Evolutionary conservation across 2,113 vertebrate species (phyloP), one percentile per base, ranked within the genome.

Genomic region (Podarcis cretensis): DNA sequence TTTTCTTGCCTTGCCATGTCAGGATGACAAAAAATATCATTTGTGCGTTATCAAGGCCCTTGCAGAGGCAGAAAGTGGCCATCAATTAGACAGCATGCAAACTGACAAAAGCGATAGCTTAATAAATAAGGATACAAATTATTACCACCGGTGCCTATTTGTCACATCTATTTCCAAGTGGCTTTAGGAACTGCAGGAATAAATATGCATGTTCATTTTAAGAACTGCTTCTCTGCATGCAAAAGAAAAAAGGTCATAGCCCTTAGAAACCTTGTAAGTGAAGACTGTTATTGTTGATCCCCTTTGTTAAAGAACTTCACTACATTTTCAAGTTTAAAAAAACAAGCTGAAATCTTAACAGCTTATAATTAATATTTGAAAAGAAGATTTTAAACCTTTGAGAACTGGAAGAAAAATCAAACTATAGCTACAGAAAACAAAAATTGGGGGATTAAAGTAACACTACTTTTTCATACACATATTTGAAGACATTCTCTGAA

Each of bases 31-130:
- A 93, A 89, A 12, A 86, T 0, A 35, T 88, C 63, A 86, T 94
- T 89, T 87, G 77, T 84, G 35, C 35, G 32, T 3, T 82, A 84
- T 78, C 91, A 89, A 86, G 37, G 80, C 89, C 87, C 84, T 68
- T 91, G 86, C 81, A 91, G 90, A 83, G 89, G 87, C 86, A 92
- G 90, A 40, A 89, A 89, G 68, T 68, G 86, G 57, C 27, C 83
- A 91, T 94, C 93, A 91, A 91, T 91, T 85, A 89, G 91, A 81
- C 0, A 88, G 89, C 80, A 87, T 74, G 82, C 73, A 89, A 81
- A 91, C 87, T 86, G 90, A 89, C 76, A 89, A 68, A 81, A 13
- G n/a, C 6, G 54, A 80, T 87, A 92, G 66, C 43, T 91, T 69
- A 5, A 1, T 12, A 82, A 90, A 54, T 63, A 76, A 86, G 40